Evolutionary conservation across 1,140 invertebrate genomes (phyloP).

Genomic region (Octopus bimaculoides): DNA sequence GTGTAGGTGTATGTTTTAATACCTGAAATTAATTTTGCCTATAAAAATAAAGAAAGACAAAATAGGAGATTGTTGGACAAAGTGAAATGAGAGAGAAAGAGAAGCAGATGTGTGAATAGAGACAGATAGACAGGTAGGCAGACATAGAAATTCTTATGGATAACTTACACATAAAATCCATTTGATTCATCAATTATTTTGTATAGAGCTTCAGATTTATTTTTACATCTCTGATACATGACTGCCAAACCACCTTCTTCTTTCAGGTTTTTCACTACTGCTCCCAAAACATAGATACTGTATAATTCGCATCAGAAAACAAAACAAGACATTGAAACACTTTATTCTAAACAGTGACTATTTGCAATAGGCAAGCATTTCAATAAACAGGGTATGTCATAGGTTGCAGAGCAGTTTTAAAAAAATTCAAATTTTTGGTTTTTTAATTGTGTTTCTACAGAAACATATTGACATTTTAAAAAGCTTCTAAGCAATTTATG

Average conservation of each 20-base stretch:
- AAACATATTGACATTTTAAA: no score
- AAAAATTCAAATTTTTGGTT: no score
- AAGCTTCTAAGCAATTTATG: no score
- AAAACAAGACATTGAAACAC: conserved; percentile 17
- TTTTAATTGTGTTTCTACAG: no score
- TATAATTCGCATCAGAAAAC: conserved; percentile 28
- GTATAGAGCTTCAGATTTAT: conserved; percentile 81
- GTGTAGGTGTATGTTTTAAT: not conserved
- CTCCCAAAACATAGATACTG: conserved; percentile 89
- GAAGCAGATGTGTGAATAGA: not conserved
- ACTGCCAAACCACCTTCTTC: conserved; percentile 77
- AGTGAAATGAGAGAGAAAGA: not conserved
- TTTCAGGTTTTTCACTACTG: conserved; percentile 91
- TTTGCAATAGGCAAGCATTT: no score
- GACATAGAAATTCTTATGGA: not conserved
- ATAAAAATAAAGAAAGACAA: not conserved
- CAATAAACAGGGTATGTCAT: no score
- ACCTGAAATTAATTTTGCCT: not conserved
- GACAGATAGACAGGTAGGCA: not conserved
- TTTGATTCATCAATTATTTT: conserved; percentile 80
- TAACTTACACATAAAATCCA: conserved; percentile 81
- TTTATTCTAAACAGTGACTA: not conserved
- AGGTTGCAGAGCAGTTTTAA: no score
- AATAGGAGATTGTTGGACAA: not conserved
- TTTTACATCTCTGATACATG: conserved; percentile 68